Base-by-base conservation (phyloP, 2,113 vertebrate species). In the Prochilodus magdalenae region DNA sequence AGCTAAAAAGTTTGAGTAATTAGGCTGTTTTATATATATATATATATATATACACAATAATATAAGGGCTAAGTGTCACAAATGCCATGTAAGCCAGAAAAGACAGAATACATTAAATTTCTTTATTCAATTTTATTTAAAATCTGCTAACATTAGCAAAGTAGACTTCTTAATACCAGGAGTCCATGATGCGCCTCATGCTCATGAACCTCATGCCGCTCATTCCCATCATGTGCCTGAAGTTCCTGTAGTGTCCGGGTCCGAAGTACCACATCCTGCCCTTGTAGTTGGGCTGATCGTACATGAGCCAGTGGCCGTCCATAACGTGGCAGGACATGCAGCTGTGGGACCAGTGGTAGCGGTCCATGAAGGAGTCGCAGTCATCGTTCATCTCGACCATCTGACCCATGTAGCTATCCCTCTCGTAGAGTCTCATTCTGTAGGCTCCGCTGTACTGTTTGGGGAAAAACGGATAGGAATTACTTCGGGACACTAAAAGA, bases 271-370 rank as follows among this genome's bases (percentile, higher is more conserved):
- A 79, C 84, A 82, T 81, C 73, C 85, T 82, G 24, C 87, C 87
- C 75, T 75, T 88, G 83, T 87, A 90, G 78, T 89, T 55, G 72
- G 90, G 84, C 49, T 78, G 84, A 49, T 91, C 90, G 60, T 90
- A 89, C 75, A 91, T 87, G 71, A 86, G 82, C 90, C 90, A 91
- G 82, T 91, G 88, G 24, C 90, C 90, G 27, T 91, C 87, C 84
- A 88, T 89, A 53, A 91, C 89, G 16, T 89, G 79, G 78, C 87
- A 89, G 51, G 90, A 91, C 80, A 59, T 70, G 73, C 80, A 82
- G 80, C 80, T 73, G 14, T 76, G 73, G 59, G 80, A 60, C 80
- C 80, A 82, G 63, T 49, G 66, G 66, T 70, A 76, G 16, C 80
- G 80, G 27, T 82, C 80, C 80, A 59, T 60, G 80, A 82, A 82